Base-by-base conservation (phyloP, 2,113 vertebrate genomes). In the Elaphurus davidianus region DNA sequence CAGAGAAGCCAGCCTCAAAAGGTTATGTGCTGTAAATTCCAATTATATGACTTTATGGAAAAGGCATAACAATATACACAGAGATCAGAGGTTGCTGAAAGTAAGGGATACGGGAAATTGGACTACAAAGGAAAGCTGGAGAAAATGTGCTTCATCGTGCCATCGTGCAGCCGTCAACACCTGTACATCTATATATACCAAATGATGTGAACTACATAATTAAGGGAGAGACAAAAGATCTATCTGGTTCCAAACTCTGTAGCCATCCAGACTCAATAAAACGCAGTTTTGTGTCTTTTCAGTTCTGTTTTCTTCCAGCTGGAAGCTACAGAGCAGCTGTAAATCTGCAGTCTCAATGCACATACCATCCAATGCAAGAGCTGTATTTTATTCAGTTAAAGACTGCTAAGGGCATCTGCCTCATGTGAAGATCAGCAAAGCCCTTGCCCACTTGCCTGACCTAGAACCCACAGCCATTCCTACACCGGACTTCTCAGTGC, bases 81-180 rank as follows among this genome's bases (percentile, higher is more conserved):
- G 45, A 76, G 11, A 50, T 16, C 25, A 40, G 50, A 67, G 7
- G 27, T 17, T 94, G 13, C 21, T 17, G 50, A 28, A 54, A 16
- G 7, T 12, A n/a, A 60, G 30, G 43, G 6, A 87, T 52, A 30
- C 4, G 36, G 27, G 25, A 87, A 15, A 16, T 6, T 10, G 52
- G n/a, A 78, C 21, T 25, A 17, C 36, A 78, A 54, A 67, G 28
- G 27, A 17, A 11, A 25, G 28, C 33, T 27, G 10, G 94, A 36
- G 50, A 36, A 47, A n/a, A n/a, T 12, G 4, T 36, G 28, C 54
- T 50, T 81, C 2, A 52, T 2, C 50, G 16, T 43, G 9, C 64
- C 14, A 14, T 4, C 4, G 2, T 9, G 6, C 5, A 62, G 8
- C 1, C 6, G 3, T 30, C 33, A 78, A 50, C 43, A 43, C 19